Conservation (phyloP, 2,113 vertebrate genomes). For the Arothron firmamentum region DNA sequence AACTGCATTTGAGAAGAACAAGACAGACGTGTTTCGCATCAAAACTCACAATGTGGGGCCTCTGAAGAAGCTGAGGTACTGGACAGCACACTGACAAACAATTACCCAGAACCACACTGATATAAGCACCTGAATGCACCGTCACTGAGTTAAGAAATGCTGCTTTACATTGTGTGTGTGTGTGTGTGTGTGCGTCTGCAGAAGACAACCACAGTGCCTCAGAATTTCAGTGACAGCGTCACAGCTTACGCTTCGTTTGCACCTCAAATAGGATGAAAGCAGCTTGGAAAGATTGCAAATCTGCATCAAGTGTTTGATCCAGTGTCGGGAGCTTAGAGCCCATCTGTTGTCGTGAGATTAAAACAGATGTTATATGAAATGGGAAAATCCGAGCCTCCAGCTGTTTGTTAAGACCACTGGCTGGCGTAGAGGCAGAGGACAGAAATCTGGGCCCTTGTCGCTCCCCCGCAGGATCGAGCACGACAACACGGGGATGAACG, state of each 20-base stretch:
- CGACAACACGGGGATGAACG: constrained; percentile 89
- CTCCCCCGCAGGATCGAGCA: constrained; percentile 85
- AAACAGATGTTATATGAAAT: too few species aligned
- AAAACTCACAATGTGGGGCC: constrained; percentile 96
- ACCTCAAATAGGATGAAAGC: constrained; percentile 14
- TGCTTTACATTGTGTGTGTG: background rate
- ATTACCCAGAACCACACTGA: too few species aligned
- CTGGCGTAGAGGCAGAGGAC: too few species aligned
- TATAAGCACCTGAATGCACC: too few species aligned
- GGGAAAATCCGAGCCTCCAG: background rate
- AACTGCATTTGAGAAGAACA: constrained; percentile 93
- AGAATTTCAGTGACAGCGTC: constrained; percentile 6
- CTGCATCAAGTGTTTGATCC: constrained; percentile 25
- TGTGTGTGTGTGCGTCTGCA: background rate
- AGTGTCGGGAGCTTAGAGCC: constrained; percentile 37
- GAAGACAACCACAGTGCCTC: constrained; percentile 5
- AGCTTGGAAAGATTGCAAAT: constrained; percentile 20
- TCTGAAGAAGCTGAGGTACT: constrained; percentile 91
- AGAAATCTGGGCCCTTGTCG: background rate
- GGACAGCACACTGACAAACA: background rate
- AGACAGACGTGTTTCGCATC: constrained; percentile 92
- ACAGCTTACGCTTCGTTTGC: constrained; percentile 6
- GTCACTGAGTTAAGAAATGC: too few species aligned
- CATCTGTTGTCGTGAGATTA: constrained; percentile 43
- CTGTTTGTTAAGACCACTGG: constrained; percentile 1